Evolutionary conservation across 2,888 invertebrate genomes (phyloP).

Genomic region (Myopa testacea): DNA sequence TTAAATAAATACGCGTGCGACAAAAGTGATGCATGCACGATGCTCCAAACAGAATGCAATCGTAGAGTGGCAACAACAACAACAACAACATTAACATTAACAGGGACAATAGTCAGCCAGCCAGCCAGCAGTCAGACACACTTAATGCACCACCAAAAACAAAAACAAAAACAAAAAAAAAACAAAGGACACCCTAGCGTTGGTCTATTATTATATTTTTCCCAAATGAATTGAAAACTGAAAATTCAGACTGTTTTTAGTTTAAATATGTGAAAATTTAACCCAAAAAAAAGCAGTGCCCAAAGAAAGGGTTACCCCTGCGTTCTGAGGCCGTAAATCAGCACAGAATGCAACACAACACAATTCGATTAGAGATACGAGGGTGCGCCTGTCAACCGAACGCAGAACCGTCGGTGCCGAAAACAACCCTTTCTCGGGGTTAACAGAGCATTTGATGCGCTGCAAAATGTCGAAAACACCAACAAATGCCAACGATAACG

Average conservation of each 20-base stretch:
- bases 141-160: conserved; percentile 2
- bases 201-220: conserved; percentile 33
- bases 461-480: not conserved
- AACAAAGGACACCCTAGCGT: not conserved
- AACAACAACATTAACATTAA: conserved; percentile 15
- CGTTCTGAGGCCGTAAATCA: not conserved
- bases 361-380: conserved; percentile 24
- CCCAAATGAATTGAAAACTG: conserved; percentile 39
- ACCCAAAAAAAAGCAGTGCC: conserved; percentile 13
- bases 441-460: not conserved
- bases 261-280: conserved; percentile 57
- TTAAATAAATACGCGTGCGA: conserved; percentile 44
- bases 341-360: not conserved
- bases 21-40: conserved; percentile 14
- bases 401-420: not conserved
- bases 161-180: not conserved
- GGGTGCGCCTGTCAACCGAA: not conserved
- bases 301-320: conserved; percentile 21
- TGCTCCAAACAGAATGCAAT: conserved; percentile 24
- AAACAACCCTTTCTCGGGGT: conserved; percentile 28
- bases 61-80: conserved; percentile 41
- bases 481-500: not conserved
- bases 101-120: not conserved
- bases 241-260: conserved; percentile 55
- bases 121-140: conserved; percentile 10